Conservation (phyloP, 2,113 vertebrate species). For the Oenanthe oenanthe region DNA sequence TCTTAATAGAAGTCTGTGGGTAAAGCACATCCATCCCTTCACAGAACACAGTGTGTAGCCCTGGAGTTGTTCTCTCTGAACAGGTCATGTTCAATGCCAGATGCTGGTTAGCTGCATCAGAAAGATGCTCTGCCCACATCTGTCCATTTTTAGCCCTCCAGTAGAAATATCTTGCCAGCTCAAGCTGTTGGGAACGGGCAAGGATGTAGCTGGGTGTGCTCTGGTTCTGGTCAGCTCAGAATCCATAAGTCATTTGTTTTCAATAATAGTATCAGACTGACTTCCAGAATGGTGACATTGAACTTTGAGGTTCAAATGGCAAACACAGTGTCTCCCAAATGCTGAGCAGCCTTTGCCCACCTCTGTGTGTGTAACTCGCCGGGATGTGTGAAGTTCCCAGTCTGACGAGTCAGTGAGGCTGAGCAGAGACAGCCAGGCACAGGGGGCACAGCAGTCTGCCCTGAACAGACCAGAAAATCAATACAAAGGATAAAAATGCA, state of each 20-base stretch:
- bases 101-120: neutral
- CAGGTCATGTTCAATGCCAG: neutral
- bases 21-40: neutral
- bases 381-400: neutral
- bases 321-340: neutral
- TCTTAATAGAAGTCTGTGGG: neutral
- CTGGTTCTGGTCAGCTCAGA: neutral
- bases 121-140: neutral
- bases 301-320: neutral
- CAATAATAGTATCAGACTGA: neutral
- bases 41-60: neutral
- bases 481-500: neutral
- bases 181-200: neutral
- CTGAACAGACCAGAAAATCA: neutral
- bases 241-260: neutral
- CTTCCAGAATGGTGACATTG: neutral
- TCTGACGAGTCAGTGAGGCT: neutral
- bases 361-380: no score
- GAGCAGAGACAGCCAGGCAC: neutral
- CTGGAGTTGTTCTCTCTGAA: neutral
- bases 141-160: neutral
- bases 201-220: neutral
- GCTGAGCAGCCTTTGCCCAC: neutral
- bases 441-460: neutral
- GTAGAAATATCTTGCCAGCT: neutral